These are phyloP conservation scores for Andrena haemorrhoa DNA, from an alignment of 2,888 invertebrate species.

Conservation along the genomic window DNA sequence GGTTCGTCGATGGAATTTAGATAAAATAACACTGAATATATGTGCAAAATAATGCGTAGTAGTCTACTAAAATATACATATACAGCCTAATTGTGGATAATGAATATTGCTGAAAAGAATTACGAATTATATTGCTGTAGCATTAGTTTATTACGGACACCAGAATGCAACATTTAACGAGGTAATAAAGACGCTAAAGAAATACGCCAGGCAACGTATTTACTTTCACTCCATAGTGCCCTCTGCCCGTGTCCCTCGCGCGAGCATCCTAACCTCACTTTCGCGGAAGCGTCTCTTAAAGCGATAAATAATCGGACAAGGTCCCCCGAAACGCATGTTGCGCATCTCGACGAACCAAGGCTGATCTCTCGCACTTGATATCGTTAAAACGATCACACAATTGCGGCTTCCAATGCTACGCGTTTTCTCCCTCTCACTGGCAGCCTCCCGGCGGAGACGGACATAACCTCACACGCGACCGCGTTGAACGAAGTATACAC, in stretches of 20 bases:
- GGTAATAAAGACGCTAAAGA: constrained; percentile 32
- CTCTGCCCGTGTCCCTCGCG: constrained; percentile 28
- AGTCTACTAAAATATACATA: too few species aligned
- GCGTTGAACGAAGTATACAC: not conserved
- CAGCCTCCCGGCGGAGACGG: constrained; percentile 38
- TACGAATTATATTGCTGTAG: not conserved
- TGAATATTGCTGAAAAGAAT: not conserved
- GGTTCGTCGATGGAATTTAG: not conserved
- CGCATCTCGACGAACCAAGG: constrained; percentile 12
- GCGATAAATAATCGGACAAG: constrained; percentile 24
- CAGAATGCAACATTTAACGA: constrained; percentile 33
- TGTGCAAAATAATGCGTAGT: too few species aligned
- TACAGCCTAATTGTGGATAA: not conserved
- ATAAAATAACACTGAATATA: too few species aligned
- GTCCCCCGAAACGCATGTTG: constrained; percentile 12
- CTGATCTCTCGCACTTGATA: constrained; percentile 3
- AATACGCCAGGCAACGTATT: constrained; percentile 46
- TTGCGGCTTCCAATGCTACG: constrained; percentile 25
- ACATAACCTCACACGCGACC: constrained; percentile 62
- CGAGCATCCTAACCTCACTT: constrained; percentile 55
- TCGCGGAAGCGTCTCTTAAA: constrained; percentile 20
- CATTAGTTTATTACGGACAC: not conserved
- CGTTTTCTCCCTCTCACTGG: constrained; percentile 20
- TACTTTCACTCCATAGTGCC: constrained; percentile 66
- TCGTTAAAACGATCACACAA: constrained; percentile 34